Conservation (phyloP, 2,113 vertebrate species). For the Narcine bancroftii region DNA sequence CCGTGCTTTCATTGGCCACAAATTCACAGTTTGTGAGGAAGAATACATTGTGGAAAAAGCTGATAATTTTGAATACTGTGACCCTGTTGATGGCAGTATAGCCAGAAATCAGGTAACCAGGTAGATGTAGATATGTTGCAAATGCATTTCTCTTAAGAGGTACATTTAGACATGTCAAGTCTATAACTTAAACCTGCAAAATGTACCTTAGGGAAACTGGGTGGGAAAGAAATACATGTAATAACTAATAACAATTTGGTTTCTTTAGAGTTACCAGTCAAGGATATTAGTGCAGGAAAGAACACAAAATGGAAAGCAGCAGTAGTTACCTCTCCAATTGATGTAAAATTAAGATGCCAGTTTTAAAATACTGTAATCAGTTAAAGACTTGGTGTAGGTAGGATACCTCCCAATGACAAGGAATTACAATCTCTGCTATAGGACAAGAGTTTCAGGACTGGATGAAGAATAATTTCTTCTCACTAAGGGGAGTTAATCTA, state of each 20-base stretch:
- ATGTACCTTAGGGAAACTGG: background rate
- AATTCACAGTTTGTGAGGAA: slow-evolving; percentile 75
- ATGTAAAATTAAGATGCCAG: background rate
- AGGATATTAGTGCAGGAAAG: too few relatives aligned
- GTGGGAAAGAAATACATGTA: background rate
- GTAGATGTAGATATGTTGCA: slow-evolving; percentile 32
- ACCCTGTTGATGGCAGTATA: slow-evolving; percentile 87
- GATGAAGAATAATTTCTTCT: too few relatives aligned
- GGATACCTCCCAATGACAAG: too few relatives aligned
- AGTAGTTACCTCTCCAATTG: background rate
- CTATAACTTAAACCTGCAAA: slow-evolving; percentile 4
- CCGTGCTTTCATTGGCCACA: slow-evolving; percentile 77
- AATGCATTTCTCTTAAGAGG: background rate
- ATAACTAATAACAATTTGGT: background rate
- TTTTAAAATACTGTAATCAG: background rate
- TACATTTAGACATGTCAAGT: background rate
- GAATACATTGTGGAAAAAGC: slow-evolving; percentile 80
- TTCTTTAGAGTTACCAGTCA: background rate
- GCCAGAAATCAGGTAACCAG: slow-evolving; percentile 96
- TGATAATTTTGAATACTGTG: slow-evolving; percentile 89
- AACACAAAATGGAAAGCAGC: background rate
- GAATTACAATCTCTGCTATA: too few relatives aligned
- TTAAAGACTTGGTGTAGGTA: background rate
- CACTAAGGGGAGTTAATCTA: too few relatives aligned
- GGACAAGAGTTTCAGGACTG: too few relatives aligned